These are phyloP conservation scores for Sapajus apella DNA, from an alignment of 2,113 vertebrate species.

Conservation along the genomic window DNA sequence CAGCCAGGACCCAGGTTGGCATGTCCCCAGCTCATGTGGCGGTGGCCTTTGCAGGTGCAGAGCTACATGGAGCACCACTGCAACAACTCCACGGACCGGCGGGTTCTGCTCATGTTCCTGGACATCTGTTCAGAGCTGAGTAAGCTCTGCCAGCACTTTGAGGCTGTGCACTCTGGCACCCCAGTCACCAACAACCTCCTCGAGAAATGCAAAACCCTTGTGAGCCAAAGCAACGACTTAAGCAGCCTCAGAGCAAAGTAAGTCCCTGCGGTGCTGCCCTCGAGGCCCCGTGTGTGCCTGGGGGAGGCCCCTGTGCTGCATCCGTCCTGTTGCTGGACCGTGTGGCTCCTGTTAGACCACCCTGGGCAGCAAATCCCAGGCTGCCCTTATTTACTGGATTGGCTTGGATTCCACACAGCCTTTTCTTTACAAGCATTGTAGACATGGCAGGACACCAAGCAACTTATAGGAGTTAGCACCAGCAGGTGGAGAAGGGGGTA, in stretches of 20 bases:
- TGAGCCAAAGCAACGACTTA: constrained; percentile 85
- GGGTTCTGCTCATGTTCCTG: constrained; percentile 86
- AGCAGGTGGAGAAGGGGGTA: background rate
- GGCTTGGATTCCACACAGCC: background rate
- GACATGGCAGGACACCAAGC: no score
- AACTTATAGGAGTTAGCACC: background rate
- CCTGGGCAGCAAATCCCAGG: background rate
- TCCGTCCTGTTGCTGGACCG: background rate
- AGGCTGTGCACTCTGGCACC: constrained; percentile 64
- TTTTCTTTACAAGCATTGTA: background rate
- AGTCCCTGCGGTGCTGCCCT: constrained; percentile 19
- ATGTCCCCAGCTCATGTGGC: fast-evolving
- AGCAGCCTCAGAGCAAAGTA: constrained; percentile 86
- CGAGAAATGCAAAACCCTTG: constrained; percentile 84
- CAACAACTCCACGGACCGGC: constrained; percentile 83
- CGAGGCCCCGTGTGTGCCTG: fast-evolving
- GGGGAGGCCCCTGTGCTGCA: background rate
- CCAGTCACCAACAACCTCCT: constrained; percentile 66
- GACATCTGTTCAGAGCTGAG: constrained; percentile 83
- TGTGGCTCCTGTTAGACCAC: fast-evolving
- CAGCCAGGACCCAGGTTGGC: background rate
- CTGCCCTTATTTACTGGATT: background rate
- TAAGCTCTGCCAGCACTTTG: constrained; percentile 80
- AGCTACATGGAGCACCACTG: constrained; percentile 86
- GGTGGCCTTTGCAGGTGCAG: constrained; percentile 83